These are phyloP conservation scores for Tribolium freemani DNA, from an alignment of 2,888 invertebrate species.

Conservation along the genomic window DNA sequence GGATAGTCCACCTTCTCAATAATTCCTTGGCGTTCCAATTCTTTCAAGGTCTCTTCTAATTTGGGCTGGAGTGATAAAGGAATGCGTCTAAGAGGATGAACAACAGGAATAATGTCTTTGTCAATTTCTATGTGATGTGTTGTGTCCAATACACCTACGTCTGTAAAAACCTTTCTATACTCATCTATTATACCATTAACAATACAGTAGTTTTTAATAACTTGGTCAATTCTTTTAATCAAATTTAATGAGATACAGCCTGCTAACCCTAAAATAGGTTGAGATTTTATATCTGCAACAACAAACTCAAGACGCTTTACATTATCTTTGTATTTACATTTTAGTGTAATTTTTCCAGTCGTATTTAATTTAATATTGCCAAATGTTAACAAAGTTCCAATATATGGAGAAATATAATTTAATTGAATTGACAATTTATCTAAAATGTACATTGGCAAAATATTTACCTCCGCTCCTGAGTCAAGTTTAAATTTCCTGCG, in stretches of 20 bases:
- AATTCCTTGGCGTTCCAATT: slow-evolving; percentile 42
- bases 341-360: slow-evolving; percentile 17
- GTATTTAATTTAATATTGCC: background rate
- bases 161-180: background rate
- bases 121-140: slow-evolving; percentile 3
- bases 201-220: no score
- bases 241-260: background rate
- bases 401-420: background rate
- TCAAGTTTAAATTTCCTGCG: slow-evolving; percentile 37
- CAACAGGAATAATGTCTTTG: background rate
- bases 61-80: background rate
- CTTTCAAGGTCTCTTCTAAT: slow-evolving; percentile 42
- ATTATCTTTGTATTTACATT: background rate
- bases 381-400: slow-evolving; percentile 1
- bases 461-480: slow-evolving; percentile 37
- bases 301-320: slow-evolving; percentile 12
- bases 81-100: slow-evolving; percentile 7
- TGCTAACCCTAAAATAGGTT: background rate
- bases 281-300: slow-evolving; percentile 12
- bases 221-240: no score
- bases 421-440: no score
- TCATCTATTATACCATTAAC: background rate
- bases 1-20: slow-evolving; percentile 38
- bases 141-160: background rate
- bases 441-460: slow-evolving; percentile 8